phyloP scores from a whole-genome alignment of 2,888 invertebrate species.

The Torymus aiolomorphi region DNA sequence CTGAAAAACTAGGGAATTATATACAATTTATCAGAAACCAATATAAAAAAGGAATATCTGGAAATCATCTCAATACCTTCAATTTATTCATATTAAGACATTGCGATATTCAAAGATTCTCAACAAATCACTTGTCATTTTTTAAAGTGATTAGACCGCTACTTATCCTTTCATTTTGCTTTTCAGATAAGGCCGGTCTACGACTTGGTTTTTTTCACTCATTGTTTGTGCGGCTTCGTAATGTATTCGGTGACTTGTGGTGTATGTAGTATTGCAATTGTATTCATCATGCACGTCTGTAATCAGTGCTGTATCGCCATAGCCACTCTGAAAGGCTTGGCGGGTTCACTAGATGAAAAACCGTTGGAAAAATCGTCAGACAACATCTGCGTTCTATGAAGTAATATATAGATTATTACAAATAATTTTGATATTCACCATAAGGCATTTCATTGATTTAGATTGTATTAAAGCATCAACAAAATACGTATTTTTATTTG shows the following conservation, averaged over 20 bases:
- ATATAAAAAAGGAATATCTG: no score
- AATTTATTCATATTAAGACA: no score
- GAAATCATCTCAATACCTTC: no score
- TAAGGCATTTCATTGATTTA: no score
- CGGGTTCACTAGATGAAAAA: slow-evolving; percentile 38
- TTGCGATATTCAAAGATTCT: no score
- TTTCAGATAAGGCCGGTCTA: slow-evolving; percentile 61
- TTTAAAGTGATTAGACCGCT: neutral
- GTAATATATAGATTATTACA: slow-evolving; percentile 43
- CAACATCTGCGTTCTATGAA: slow-evolving; percentile 60
- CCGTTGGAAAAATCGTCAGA: slow-evolving; percentile 51
- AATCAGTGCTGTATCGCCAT: slow-evolving; percentile 56
- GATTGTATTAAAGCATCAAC: no score
- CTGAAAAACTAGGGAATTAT: no score
- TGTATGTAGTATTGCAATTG: slow-evolving; percentile 62
- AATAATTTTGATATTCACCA: no score
- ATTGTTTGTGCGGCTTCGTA: slow-evolving; percentile 62
- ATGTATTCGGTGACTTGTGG: slow-evolving; percentile 61
- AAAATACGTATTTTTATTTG: no score
- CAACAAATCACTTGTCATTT: neutral
- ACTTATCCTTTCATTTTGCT: neutral
- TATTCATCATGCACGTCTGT: slow-evolving; percentile 64
- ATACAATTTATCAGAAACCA: no score
- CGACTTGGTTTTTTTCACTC: slow-evolving; percentile 62
- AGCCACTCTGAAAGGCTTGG: slow-evolving; percentile 54